phyloP scores from a whole-genome alignment of 2,113 vertebrate species.

The Archocentrus centrarchus region DNA sequence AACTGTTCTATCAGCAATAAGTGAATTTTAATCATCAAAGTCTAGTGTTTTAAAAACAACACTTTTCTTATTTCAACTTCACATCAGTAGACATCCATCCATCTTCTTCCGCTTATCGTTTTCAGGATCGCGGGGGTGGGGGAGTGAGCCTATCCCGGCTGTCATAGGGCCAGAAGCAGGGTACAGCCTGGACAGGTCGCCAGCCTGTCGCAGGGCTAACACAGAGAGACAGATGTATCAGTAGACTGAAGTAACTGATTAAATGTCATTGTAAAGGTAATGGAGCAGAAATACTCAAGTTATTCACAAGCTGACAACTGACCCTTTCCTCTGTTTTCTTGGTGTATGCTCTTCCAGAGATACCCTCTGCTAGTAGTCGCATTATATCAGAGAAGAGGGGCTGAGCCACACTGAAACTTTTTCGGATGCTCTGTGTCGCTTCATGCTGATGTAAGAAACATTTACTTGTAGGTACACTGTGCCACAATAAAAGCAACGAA shows the following conservation, averaged over 20 bases:
- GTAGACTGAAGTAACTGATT: neutral
- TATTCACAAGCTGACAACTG: neutral
- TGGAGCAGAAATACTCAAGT: neutral
- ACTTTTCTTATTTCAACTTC: neutral
- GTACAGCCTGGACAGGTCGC: no score
- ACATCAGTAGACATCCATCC: no score
- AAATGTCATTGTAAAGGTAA: neutral
- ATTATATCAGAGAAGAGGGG: constrained; percentile 27
- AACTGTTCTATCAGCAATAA: neutral
- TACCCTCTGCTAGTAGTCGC: constrained; percentile 1
- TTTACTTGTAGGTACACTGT: neutral
- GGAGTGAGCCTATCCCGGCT: no score
- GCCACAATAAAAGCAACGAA: neutral
- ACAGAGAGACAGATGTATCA: neutral
- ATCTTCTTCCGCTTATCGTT: no score
- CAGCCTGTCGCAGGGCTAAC: no score
- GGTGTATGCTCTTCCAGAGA: constrained; percentile 10
- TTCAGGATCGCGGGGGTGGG: no score
- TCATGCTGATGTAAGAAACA: constrained; percentile 71
- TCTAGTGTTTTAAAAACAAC: neutral
- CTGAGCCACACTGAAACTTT: constrained; percentile 29
- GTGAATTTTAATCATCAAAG: neutral
- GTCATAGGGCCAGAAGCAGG: no score
- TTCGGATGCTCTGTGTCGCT: constrained; percentile 37
- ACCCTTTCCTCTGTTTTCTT: neutral